Conservation (phyloP, 2,113 vertebrate genomes). For the Lophura nycthemera region DNA sequence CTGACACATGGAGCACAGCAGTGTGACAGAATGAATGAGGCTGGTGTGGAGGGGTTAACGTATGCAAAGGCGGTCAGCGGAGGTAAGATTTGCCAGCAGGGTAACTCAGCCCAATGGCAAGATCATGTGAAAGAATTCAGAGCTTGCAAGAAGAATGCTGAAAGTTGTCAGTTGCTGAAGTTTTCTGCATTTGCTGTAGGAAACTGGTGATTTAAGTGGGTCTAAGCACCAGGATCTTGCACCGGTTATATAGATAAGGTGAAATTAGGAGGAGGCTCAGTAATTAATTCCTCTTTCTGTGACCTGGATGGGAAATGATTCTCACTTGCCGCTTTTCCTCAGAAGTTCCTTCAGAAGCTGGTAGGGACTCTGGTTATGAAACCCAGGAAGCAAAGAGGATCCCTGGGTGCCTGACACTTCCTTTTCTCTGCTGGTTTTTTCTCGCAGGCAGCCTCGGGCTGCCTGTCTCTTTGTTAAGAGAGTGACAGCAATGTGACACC, state of each 20-base stretch:
- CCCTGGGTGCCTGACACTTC: conserved; percentile 78
- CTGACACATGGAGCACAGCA: not conserved
- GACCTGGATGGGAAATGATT: conserved; percentile 64
- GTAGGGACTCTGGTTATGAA: conserved; percentile 74
- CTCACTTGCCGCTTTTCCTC: conserved; percentile 70
- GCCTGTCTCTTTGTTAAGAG: conserved; percentile 92
- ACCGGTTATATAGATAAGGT: conserved; percentile 35
- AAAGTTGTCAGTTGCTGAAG: conserved; percentile 7
- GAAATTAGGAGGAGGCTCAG: conserved; percentile 33
- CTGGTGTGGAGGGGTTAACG: not conserved
- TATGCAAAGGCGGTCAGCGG: not conserved
- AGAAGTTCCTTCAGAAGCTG: conserved; percentile 76
- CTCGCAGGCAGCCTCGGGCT: conserved; percentile 83
- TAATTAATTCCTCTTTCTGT: conserved; percentile 69
- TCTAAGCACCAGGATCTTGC: conserved; percentile 39
- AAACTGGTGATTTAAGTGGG: conserved; percentile 21
- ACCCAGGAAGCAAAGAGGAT: conserved; percentile 77
- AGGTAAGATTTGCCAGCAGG: not conserved
- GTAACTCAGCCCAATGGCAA: rapidly evolving
- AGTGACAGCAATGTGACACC: conserved; percentile 99
- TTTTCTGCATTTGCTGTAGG: conserved; percentile 8
- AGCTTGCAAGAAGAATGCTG: not conserved
- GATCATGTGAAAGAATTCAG: not conserved
- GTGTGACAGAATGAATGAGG: conserved; percentile 4
- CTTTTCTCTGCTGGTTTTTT: conserved; percentile 79